Evolutionary conservation across 1,140 invertebrate genomes (phyloP).

Genomic region (Achroia grisella): DNA sequence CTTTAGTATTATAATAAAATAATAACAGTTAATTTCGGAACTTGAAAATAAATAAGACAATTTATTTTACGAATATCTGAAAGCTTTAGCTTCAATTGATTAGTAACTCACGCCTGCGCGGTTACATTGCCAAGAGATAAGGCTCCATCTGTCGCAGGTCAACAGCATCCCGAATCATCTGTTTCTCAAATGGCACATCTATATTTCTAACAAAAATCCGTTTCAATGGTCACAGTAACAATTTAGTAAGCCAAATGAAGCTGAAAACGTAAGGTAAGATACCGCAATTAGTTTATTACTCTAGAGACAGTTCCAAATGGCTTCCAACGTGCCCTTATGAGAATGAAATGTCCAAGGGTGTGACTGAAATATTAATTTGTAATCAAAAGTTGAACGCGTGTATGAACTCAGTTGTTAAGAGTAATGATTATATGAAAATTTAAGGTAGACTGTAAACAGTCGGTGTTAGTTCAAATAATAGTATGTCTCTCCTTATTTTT

Average conservation of each 20-base stretch:
- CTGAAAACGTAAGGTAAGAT: constrained; percentile 1
- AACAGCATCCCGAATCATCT: constrained; percentile 41
- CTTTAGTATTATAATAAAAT: no score
- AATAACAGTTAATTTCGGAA: no score
- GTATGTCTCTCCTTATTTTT: no score
- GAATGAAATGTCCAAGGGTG: constrained; percentile 4
- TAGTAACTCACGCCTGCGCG: constrained; percentile 37
- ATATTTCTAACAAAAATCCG: constrained; percentile 6
- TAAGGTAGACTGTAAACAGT: no score
- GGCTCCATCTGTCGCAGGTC: constrained; percentile 39
- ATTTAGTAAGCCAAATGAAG: not conserved
- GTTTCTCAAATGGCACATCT: constrained; percentile 27
- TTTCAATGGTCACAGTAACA: not conserved
- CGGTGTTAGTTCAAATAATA: no score
- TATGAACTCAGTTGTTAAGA: no score
- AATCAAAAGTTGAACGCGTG: constrained; percentile 24
- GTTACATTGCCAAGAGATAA: constrained; percentile 37
- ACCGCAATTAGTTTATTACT: not conserved
- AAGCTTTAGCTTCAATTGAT: constrained; percentile 23
- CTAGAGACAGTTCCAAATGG: no score
- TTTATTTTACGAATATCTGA: no score
- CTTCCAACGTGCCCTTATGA: no score
- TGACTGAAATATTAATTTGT: constrained; percentile 24
- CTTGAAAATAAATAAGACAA: no score
- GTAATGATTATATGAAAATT: not conserved